A percentile compares a stretch with the other conserved stretches of the same genome.
These are phyloP conservation scores for Bombus superbus DNA, from an alignment of 1,140 invertebrate species.

Conservation along the genomic window DNA sequence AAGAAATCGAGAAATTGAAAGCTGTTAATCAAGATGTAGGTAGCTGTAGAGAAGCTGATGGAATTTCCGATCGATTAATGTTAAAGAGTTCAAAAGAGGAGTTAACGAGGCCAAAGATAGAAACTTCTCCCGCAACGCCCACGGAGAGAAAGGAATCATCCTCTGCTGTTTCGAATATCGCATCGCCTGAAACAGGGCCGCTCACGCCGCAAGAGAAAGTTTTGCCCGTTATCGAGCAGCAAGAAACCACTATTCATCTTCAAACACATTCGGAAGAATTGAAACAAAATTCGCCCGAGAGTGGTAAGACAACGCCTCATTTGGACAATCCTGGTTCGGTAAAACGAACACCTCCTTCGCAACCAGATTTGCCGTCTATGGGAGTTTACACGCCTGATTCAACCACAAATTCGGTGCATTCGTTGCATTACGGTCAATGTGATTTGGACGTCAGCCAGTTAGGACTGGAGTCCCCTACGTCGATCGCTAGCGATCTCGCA, in stretches of 20 bases:
- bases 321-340: constrained; percentile 83
- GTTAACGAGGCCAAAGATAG: constrained; percentile 54
- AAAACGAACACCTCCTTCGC: constrained; percentile 84
- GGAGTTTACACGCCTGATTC: constrained; percentile 93
- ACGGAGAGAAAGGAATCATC: constrained; percentile 61
- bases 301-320: constrained; percentile 85
- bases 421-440: constrained; percentile 90
- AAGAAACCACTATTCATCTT: constrained; percentile 66
- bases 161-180: constrained; percentile 20
- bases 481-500: constrained; percentile 92
- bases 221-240: constrained; percentile 64
- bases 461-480: constrained; percentile 93
- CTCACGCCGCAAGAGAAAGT: constrained; percentile 73
- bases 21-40: constrained; percentile 42
- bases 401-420: constrained; percentile 92
- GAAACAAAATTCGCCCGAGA: constrained; percentile 79
- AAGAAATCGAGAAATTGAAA: constrained; percentile 53
- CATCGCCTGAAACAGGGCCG: constrained; percentile 56
- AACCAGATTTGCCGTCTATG: constrained; percentile 88
- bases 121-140: constrained; percentile 28
- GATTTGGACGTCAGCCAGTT: constrained; percentile 93
- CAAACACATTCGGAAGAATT: constrained; percentile 75
- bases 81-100: constrained; percentile 57
- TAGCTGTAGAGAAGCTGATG: constrained; percentile 47
- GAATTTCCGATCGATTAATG: constrained; percentile 35